phyloP scores from a whole-genome alignment of 2,888 invertebrate genomes.

The Pollenia labialis region DNA sequence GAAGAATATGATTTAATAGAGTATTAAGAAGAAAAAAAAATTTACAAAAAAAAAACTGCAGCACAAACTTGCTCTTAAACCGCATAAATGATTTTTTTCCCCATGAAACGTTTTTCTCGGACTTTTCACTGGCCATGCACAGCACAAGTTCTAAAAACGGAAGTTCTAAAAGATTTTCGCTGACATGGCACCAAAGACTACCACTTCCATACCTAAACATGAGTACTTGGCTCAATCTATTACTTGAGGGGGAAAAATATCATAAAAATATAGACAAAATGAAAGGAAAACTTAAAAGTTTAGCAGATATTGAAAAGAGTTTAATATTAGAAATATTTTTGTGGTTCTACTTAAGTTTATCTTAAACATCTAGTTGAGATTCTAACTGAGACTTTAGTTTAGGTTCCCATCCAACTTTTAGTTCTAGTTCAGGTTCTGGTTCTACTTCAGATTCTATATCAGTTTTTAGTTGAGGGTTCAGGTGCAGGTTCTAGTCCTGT shows the following conservation, averaged over 20 bases:
- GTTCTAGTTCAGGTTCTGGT: too few relatives aligned
- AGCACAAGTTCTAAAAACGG: slow-evolving; percentile 79
- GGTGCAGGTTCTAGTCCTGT: too few relatives aligned
- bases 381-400: too few relatives aligned
- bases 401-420: too few relatives aligned
- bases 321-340: neutral
- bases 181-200: slow-evolving; percentile 77
- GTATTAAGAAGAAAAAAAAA: slow-evolving; percentile 62
- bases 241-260: neutral
- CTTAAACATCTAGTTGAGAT: too few relatives aligned
- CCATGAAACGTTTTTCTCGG: slow-evolving; percentile 71
- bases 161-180: slow-evolving; percentile 82
- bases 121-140: slow-evolving; percentile 48
- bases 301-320: slow-evolving; percentile 10
- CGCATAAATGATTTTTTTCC: slow-evolving; percentile 72
- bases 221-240: slow-evolving; percentile 40
- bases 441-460: too few relatives aligned
- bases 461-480: too few relatives aligned
- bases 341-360: too few relatives aligned
- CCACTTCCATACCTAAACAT: slow-evolving; percentile 31
- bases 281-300: slow-evolving; percentile 40
- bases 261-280: neutral
- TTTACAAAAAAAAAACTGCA: neutral
- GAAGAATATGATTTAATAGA: slow-evolving; percentile 82
- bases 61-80: slow-evolving; percentile 57